Evolutionary conservation across 2,888 invertebrate genomes (phyloP).

Genomic region (Thera obeliscata): DNA sequence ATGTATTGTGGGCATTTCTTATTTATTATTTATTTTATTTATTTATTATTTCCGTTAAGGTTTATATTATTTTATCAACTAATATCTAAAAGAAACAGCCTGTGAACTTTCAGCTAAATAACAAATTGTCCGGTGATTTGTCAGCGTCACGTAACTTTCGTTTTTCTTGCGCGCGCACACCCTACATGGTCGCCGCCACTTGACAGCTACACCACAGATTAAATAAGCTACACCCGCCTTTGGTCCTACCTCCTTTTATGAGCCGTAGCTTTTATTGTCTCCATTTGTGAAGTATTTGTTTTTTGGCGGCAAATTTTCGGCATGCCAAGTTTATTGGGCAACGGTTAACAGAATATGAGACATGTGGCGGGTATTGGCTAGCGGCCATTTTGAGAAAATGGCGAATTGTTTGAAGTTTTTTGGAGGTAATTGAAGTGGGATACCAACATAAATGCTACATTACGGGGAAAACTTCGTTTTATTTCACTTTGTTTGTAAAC

Average conservation of each 20-base stretch:
- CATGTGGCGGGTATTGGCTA: conserved; percentile 28
- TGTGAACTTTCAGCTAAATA: conserved; percentile 56
- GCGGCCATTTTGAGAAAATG: conserved; percentile 28
- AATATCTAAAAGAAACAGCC: conserved; percentile 41
- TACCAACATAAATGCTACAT: conserved; percentile 17
- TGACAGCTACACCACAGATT: conserved; percentile 56
- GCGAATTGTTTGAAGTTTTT: conserved; percentile 24
- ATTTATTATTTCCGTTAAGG: no score
- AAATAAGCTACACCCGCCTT: conserved; percentile 52
- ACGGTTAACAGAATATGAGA: conserved; percentile 32
- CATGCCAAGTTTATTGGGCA: conserved; percentile 36
- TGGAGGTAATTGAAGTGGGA: conserved; percentile 22
- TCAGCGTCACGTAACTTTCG: conserved; percentile 70
- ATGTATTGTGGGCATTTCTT: no score
- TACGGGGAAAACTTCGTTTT: conserved; percentile 2
- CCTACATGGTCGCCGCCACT: conserved; percentile 67
- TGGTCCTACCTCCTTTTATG: conserved; percentile 61
- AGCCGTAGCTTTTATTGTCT: conserved; percentile 67
- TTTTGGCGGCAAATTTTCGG: conserved; percentile 48
- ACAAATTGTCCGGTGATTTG: conserved; percentile 81
- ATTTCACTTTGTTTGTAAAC: conserved; percentile 6
- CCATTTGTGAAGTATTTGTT: conserved; percentile 55
- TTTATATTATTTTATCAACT: neutral
- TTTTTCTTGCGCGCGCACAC: conserved; percentile 68
- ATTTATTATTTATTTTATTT: no score